phyloP scores from a whole-genome alignment of 2,113 vertebrate species.

The Pseudopodoces humilis region DNA sequence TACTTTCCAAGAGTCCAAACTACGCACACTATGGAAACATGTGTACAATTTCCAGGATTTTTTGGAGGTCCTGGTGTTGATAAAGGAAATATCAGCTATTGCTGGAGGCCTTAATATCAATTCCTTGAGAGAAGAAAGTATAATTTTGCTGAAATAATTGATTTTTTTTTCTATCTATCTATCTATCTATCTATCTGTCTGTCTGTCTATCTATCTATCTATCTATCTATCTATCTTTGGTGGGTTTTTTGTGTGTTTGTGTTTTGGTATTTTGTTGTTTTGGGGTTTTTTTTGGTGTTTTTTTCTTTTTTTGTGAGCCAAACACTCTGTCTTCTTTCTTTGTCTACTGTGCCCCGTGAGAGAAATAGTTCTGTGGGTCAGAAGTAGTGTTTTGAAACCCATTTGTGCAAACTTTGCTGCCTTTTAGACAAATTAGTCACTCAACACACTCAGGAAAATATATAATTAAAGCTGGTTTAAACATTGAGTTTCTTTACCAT shows the following conservation, averaged over 20 bases:
- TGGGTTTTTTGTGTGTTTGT: not conserved
- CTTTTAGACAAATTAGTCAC: constrained; percentile 10
- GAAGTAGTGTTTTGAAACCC: not conserved
- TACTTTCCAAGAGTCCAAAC: not conserved
- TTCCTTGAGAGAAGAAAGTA: not conserved
- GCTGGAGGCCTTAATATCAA: not conserved
- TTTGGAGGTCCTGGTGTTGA: not conserved
- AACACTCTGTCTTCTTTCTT: not conserved
- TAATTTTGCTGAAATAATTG: not conserved
- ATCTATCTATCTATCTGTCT: no score
- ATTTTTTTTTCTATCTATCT: no score
- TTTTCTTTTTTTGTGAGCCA: not conserved
- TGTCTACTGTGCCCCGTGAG: not conserved
- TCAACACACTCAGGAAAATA: not conserved
- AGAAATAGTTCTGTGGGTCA: not conserved
- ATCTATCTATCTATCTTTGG: not conserved
- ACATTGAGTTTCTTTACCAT: constrained; percentile 1
- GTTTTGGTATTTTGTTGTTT: not conserved
- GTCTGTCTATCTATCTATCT: no score
- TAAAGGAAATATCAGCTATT: not conserved
- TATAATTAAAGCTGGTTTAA: constrained; percentile 27
- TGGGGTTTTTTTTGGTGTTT: no score
- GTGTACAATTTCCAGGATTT: not conserved
- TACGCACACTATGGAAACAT: not conserved
- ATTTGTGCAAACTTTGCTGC: not conserved